phyloP scores from a whole-genome alignment of 2,113 vertebrate genomes.

The Heteronetta atricapilla region DNA sequence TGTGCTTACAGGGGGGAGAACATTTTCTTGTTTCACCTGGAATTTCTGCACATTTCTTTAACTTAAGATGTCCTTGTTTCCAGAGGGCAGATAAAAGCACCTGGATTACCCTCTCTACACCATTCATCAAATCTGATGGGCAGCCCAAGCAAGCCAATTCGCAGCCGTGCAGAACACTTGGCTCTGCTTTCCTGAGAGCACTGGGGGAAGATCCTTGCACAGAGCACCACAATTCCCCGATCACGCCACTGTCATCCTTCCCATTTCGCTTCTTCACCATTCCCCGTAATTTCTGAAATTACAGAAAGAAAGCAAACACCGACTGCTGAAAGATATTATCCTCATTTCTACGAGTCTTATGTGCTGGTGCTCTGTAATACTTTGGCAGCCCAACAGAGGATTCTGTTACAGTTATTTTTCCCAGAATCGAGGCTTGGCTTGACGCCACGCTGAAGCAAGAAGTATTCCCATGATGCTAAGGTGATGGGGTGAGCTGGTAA shows the following conservation, averaged over 20 bases:
- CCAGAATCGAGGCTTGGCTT: not conserved
- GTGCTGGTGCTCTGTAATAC: not conserved
- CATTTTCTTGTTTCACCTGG: not conserved
- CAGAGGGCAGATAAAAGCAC: not conserved
- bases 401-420: not conserved
- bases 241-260: not conserved
- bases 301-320: not conserved
- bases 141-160: not conserved
- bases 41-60: not conserved
- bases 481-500: not conserved
- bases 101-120: not conserved
- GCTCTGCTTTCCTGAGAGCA: not conserved
- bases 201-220: not conserved
- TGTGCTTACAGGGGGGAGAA: not conserved
- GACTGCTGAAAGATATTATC: not conserved
- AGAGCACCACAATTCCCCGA: not conserved
- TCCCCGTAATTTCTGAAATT: not conserved
- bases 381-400: not conserved
- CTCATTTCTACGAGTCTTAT: not conserved
- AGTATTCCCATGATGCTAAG: not conserved
- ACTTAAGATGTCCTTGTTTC: not conserved
- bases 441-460: not conserved
- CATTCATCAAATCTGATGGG: not conserved
- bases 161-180: fast-evolving
- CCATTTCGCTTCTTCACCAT: not conserved